Evolutionary conservation across 2,888 invertebrate genomes (phyloP), one percentile per base, ranked within the genome.

Genomic region (Athalia rosae): DNA sequence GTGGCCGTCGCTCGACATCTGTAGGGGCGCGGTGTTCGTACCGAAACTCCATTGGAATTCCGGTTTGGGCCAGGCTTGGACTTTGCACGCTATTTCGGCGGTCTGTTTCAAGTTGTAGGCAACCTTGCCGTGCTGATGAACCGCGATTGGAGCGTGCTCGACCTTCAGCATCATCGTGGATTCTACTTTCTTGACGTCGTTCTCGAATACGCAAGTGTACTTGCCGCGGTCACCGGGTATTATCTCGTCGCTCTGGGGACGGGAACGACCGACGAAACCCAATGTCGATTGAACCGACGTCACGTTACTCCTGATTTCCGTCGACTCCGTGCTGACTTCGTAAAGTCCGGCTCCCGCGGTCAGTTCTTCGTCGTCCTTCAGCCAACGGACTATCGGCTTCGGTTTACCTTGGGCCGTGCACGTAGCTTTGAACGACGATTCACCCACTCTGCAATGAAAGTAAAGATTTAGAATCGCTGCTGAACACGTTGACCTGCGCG

Each of bases 31-130:
- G 0, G 93, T 91, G 88, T 95, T 95, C 5, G 94, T 93, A 53
- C 95, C 95, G 85, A 94, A 96, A 85, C 94, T 95, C 98, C 98
- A 98, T 85, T 97, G 96, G 90, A 98, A 97, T 87, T 96, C 96
- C 0, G 98, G 97, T 85, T 96, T 95, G 0, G 98, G 98, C 90
- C 96, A 98, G 0, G 98, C 97, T 87, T 97, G 96, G 11, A 98
- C 97, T 86, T 95, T 94, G 89, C 98, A 98, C 0, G 95, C 93
- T 43, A 98, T 95, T 89, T 96, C 95, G 0, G 97, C 97, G 0
- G 94, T 94, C 90, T 97, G 97, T 79, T 94, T 92, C 5, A 95
- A 90, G 87, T 97, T 97, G 86, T 94, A 97, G 0, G 98, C 98
- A 0, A 97, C 97, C 90, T 96, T 96, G 85, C 94, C 95, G 89